phyloP scores from a whole-genome alignment of 2,797 vertebrate species.

The Adrianichthys oophorus region DNA sequence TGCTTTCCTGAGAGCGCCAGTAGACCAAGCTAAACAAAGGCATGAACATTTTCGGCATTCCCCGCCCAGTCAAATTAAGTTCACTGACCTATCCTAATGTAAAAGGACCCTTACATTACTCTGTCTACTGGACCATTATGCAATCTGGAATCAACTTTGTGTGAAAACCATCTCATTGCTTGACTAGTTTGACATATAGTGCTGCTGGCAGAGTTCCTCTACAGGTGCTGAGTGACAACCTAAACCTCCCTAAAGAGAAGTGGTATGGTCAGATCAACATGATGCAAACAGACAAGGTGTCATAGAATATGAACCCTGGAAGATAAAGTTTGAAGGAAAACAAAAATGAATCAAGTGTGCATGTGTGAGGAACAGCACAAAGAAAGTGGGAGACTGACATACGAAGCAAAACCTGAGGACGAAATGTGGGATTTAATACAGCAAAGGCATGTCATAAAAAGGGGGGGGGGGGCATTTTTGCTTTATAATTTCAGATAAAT shows the following conservation, averaged over 20 bases:
- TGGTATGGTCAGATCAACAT: slow-evolving; percentile 65
- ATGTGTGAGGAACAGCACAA: slow-evolving; percentile 29
- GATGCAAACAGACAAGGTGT: slow-evolving; percentile 77
- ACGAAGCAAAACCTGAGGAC: slow-evolving; percentile 15
- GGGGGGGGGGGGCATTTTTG: no score
- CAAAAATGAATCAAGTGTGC: slow-evolving; percentile 10
- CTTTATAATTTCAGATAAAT: slow-evolving; percentile 7
- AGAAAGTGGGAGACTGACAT: slow-evolving; percentile 22
- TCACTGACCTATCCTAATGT: no score
- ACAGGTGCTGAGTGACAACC: slow-evolving; percentile 62
- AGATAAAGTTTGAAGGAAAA: slow-evolving; percentile 64
- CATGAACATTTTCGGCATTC: no score
- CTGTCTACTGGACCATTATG: slow-evolving; percentile 35
- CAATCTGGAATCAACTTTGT: slow-evolving; percentile 37
- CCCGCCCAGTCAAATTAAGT: no score
- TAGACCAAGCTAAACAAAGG: no score
- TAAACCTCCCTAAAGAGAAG: slow-evolving; percentile 48
- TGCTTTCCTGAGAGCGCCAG: no score
- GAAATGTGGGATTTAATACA: slow-evolving; percentile 4
- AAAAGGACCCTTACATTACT: slow-evolving; percentile 8
- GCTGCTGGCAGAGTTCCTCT: slow-evolving; percentile 67
- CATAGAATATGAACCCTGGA: slow-evolving; percentile 70
- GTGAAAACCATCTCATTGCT: slow-evolving; percentile 37
- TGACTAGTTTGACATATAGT: slow-evolving; percentile 47
- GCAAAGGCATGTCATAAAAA: background rate